Evolutionary conservation across 2,888 invertebrate genomes (phyloP), one percentile per base, ranked within the genome.

Genomic region (Pandemis corylana): DNA sequence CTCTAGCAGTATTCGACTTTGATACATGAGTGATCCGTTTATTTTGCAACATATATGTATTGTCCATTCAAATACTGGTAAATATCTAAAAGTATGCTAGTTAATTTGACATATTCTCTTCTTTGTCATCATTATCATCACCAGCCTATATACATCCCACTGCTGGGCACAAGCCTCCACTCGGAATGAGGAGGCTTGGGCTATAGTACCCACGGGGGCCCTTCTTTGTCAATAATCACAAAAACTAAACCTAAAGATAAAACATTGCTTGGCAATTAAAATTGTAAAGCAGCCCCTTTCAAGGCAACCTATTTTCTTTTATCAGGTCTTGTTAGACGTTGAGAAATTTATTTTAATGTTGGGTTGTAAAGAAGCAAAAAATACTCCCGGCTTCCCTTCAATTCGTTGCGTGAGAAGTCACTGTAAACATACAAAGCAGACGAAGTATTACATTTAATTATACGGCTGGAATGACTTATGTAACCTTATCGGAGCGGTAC

Each of bases 391-490:
- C 81, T 83, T 82, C 80, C 79, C 81, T 79, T 81, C 75, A 77
- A 78, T 76, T 65, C 74, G 59, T 90, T 82, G 92, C 91, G 90
- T 92, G 92, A 80, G 86, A 85, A 83, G 79, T 81, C 80, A 86
- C 88, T 87, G 89, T 91, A 89, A 91, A 87, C 87, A 86, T 79
- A 86, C 81, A 83, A 79, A 85, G 79, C 81, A 86, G 82, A 86
- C 86, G 84, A 86, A 85, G 85, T 87, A 90, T 88, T 90, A 89
- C 88, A 85, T 91, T 90, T 92, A 91, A 90, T 91, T 91, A 90
- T 86, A 90, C 83, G 83, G 85, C 82, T 82, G 75, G 75, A 75
- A 70, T 71, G 75, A 77, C 75, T 78, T 75, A 76, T 78, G 78
- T 77, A 71, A 75, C 76, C 68, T 76, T 79, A 80, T 80, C 79